Conservation (phyloP, 2,113 vertebrate species). For the Xyliphius kryptos region DNA sequence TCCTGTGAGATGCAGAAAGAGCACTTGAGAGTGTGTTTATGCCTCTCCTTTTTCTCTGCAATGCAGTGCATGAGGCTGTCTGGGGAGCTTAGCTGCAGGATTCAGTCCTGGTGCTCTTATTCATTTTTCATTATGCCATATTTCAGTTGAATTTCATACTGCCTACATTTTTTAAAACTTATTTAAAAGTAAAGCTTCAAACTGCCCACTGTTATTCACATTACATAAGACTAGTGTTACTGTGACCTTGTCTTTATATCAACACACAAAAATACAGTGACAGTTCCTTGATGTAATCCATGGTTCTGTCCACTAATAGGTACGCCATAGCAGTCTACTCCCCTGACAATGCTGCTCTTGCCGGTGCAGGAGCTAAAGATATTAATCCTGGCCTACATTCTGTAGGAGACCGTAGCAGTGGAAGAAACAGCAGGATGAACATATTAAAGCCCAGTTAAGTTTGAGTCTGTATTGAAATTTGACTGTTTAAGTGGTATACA, state of each 20-base stretch:
- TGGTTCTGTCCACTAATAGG: conserved; percentile 4
- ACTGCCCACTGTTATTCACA: conserved; percentile 4
- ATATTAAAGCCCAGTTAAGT: neutral
- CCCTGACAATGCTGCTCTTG: conserved; percentile 8
- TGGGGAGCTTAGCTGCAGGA: conserved; percentile 34
- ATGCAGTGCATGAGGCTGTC: conserved; percentile 45
- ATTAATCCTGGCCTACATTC: conserved; percentile 43
- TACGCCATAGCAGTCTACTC: neutral
- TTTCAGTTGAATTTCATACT: conserved; percentile 28
- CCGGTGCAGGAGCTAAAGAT: conserved; percentile 29
- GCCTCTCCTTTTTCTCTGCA: conserved; percentile 43
- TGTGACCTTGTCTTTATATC: conserved; percentile 20
- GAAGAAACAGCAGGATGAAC: conserved; percentile 3
- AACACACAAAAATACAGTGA: neutral
- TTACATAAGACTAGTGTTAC: conserved; percentile 16
- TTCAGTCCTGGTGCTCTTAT: conserved; percentile 21
- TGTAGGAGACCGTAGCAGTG: conserved; percentile 15
- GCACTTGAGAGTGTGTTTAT: conserved; percentile 11
- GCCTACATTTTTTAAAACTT: conserved; percentile 30
- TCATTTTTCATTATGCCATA: conserved; percentile 13
- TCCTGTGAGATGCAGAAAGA: conserved; percentile 24
- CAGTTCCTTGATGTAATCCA: conserved; percentile 3
- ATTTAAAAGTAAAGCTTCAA: conserved; percentile 13
- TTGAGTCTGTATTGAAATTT: no score
- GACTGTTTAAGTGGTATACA: no score